Evolutionary conservation across 2,797 vertebrate species (phyloP).

Genomic region (Aplochiton taeniatus): DNA sequence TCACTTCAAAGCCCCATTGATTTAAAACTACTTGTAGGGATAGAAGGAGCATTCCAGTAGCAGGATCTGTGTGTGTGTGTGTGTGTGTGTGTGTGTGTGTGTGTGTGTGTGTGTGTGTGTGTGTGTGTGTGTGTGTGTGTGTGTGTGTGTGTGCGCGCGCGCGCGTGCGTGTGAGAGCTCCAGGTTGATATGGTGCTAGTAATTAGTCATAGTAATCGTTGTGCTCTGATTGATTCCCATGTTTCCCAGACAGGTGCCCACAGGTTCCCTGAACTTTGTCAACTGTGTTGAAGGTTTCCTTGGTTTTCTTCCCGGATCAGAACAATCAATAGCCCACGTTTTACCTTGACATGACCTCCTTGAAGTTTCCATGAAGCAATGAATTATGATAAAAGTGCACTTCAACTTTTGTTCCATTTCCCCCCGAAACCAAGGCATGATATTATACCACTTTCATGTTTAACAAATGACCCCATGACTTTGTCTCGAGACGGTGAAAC

Average conservation of each 20-base stretch:
- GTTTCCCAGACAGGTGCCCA: constrained; percentile 47
- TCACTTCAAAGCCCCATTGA: constrained; percentile 69
- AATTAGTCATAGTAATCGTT: constrained; percentile 23
- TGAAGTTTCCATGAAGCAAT: neutral
- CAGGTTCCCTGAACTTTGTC: constrained; percentile 13
- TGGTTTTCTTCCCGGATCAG: constrained; percentile 12
- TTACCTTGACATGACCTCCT: neutral
- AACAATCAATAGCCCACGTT: neutral
- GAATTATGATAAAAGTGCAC: neutral
- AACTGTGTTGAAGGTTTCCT: constrained; percentile 29
- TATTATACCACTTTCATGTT: no score
- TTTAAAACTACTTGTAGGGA: constrained; percentile 63
- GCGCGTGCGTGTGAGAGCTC: neutral
- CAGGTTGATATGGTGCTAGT: constrained; percentile 20
- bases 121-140: neutral
- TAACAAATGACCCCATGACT: neutral
- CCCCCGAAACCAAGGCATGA: no score
- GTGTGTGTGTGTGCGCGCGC: no score
- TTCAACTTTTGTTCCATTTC: no score
- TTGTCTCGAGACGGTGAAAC: neutral
- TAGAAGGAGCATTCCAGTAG: constrained; percentile 32
- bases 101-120: neutral
- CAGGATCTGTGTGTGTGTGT: constrained; percentile 16
- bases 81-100: neutral
- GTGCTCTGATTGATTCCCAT: constrained; percentile 12